Conservation (phyloP, 2,113 vertebrate species). For the Ochotona curzoniae region DNA sequence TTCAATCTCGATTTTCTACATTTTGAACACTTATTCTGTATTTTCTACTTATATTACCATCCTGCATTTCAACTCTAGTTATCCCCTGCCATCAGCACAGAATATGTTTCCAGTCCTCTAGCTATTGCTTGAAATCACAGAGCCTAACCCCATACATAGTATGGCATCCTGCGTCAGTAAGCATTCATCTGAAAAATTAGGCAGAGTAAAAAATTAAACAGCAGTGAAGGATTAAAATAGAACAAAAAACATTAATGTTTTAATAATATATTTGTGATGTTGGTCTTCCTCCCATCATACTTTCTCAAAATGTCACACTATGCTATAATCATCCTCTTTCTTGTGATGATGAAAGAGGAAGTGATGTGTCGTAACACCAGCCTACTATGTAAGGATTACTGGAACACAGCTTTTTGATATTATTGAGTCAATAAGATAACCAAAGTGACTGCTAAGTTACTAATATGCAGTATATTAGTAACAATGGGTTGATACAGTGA, state of each 20-base stretch:
- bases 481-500: no score
- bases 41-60: background rate
- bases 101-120: no score
- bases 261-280: no score
- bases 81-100: no score
- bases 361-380: background rate
- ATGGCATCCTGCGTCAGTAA: background rate
- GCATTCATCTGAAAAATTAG: background rate
- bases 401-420: background rate
- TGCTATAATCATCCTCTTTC: background rate
- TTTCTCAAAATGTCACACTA: background rate
- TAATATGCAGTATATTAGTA: background rate
- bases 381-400: background rate
- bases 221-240: background rate
- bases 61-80: background rate
- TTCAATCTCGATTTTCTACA: background rate
- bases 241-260: background rate
- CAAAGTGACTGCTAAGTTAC: background rate
- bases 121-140: background rate
- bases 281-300: no score
- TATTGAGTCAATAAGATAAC: background rate
- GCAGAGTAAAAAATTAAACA: no score
- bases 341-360: no score
- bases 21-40: background rate
- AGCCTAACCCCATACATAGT: no score